These are phyloP conservation scores for Anser brachyrhynchus DNA, from an alignment of 2,113 vertebrate genomes.

Conservation along the genomic window DNA sequence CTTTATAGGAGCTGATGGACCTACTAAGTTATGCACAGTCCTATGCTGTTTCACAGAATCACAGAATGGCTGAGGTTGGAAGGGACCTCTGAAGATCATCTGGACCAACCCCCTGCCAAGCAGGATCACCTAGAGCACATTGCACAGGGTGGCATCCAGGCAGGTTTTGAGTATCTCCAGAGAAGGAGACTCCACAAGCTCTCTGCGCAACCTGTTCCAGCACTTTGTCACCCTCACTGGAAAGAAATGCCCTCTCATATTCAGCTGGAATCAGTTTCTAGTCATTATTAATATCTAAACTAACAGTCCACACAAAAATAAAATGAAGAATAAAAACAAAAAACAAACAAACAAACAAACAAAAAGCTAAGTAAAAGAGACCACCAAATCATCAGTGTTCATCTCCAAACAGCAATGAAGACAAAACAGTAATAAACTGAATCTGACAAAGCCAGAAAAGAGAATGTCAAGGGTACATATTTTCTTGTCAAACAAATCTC, in stretches of 20 bases:
- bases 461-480: neutral
- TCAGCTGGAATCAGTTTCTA: neutral
- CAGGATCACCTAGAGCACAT: too few relatives aligned
- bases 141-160: too few relatives aligned
- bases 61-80: too few relatives aligned
- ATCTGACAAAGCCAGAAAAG: neutral
- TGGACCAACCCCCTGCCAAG: too few relatives aligned
- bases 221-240: too few relatives aligned
- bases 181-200: too few relatives aligned
- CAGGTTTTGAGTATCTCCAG: too few relatives aligned
- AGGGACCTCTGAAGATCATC: too few relatives aligned
- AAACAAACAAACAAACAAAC: neutral
- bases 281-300: neutral
- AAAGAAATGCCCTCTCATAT: too few relatives aligned
- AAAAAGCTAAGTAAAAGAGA: neutral
- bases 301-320: neutral
- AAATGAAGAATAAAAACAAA: neutral
- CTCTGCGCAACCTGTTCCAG: too few relatives aligned
- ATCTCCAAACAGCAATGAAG: neutral
- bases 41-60: neutral
- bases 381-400: neutral
- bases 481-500: neutral
- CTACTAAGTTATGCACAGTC: neutral
- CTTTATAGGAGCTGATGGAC: neutral
- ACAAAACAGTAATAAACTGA: neutral